Conservation (phyloP, 2,888 invertebrate genomes). For the Syritta pipiens region DNA sequence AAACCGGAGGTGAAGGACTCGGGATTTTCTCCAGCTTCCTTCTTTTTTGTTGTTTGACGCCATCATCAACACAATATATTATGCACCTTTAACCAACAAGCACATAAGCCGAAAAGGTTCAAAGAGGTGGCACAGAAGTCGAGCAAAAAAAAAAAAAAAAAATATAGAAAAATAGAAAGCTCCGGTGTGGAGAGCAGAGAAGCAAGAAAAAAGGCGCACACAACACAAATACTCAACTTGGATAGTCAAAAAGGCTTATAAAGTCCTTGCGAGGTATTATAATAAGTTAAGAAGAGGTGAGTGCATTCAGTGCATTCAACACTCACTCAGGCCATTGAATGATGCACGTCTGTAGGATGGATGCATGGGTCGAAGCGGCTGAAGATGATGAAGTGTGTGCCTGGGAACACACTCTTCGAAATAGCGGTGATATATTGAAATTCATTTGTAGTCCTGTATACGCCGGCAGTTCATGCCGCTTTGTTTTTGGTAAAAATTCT, state of each 20-base stretch:
- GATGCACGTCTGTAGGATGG: conserved; percentile 45
- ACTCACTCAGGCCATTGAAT: conserved; percentile 64
- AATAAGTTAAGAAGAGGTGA: conserved; percentile 69
- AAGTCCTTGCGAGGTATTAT: conserved; percentile 68
- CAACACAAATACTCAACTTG: conserved; percentile 69
- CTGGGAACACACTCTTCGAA: conserved; percentile 24
- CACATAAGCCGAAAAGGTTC: conserved; percentile 66
- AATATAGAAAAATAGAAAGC: conserved; percentile 48
- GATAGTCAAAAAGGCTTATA: conserved; percentile 69
- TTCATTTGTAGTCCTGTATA: conserved; percentile 56
- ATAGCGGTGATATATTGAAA: conserved; percentile 36
- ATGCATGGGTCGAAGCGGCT: conserved; percentile 37
- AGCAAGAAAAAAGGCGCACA: conserved; percentile 52
- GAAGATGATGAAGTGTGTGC: conserved; percentile 5
- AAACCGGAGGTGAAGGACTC: conserved; percentile 30
- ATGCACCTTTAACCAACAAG: conserved; percentile 66
- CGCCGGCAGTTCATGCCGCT: conserved; percentile 41
- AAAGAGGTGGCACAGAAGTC: conserved; percentile 58
- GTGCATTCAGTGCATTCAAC: conserved; percentile 58
- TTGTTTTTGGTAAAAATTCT: background rate
- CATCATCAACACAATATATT: conserved; percentile 67
- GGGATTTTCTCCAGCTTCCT: background rate
- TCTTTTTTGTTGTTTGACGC: conserved; percentile 63
- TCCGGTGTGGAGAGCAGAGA: conserved; percentile 1
- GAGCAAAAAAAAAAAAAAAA: conserved; percentile 35